Base-by-base conservation (phyloP, 2,797 vertebrate species). In the Cryptoprocta ferox region DNA sequence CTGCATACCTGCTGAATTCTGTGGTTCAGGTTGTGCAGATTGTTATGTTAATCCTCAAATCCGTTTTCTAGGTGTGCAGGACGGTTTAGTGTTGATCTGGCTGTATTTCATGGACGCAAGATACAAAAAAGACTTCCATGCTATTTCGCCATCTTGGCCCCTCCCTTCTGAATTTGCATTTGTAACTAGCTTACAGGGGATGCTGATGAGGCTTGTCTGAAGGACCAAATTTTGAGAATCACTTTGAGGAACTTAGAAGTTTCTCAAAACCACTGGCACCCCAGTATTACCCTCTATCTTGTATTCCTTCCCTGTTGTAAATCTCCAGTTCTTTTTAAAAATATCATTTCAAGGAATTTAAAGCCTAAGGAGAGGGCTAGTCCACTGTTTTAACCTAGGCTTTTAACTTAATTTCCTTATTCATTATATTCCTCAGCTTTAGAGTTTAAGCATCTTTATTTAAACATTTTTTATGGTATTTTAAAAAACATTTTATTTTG, bases 351-450 rank as follows among this genome's bases (percentile, higher is more conserved):
- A 92, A 79, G 75, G 63, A 63, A 95, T 78, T 90, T 78, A 68
- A 30, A 82, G 21, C 21, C 35, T 35, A 61, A 82, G 65, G 78
- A 82, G 48, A 94, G 56, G 59, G 10, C 24, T 48, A 37, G 14
- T 78, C 2, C 15, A 15, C 3, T 78, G 21, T 82, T 95, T 81
- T 78, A 66, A 85, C 89, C 19, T 35, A 68, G 45, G 75, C 32
- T 71, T 86, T 61, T 80, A 87, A 39, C 45, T 80, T 30, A 90
- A 53, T 91, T 71, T 97, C 70, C 79, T 35, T 15, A 37, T 84
- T 91, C 21, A 10, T 85, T 48, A 50, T 84, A 53, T 53, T 84
- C 61, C 42, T 84, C 13, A 53, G 39, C 65, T 90, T 96, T 71
- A 24, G n/a, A 53, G 28, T 45, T 45, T 83, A 84, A 63, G 48